Percentiles rank a stretch among this genome's conserved stretches.
Conservation (phyloP, 1,140 invertebrate species). For the Helicorthomorpha holstii region DNA sequence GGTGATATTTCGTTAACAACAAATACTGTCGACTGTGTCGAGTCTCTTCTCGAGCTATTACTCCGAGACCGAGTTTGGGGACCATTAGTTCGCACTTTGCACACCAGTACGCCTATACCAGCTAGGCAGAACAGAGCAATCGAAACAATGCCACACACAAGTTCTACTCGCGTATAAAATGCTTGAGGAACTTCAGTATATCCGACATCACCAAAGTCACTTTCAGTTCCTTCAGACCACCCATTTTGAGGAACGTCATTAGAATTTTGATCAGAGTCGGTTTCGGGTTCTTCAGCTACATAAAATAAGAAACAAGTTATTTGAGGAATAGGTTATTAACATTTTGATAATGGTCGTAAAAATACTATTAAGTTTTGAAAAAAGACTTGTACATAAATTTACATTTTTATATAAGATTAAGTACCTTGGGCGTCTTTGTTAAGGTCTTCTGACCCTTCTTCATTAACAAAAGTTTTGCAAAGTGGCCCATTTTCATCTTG, state of each 20-base stretch:
- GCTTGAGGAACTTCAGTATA: not conserved
- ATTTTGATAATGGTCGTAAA: too few relatives aligned
- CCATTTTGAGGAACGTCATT: not conserved
- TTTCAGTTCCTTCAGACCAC: not conserved
- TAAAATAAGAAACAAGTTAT: too few relatives aligned
- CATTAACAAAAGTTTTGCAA: not conserved
- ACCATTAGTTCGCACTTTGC: not conserved
- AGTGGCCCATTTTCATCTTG: not conserved
- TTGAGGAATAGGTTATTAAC: too few relatives aligned
- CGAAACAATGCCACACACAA: not conserved
- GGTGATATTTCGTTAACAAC: not conserved
- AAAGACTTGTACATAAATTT: too few relatives aligned
- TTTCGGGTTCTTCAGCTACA: too few relatives aligned
- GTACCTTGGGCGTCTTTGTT: too few relatives aligned
- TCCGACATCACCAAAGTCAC: not conserved
- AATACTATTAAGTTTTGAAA: too few relatives aligned
- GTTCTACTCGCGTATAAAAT: not conserved
- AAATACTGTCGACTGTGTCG: not conserved
- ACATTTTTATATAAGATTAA: too few relatives aligned
- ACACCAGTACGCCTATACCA: not conserved
- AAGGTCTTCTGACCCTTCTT: too few relatives aligned
- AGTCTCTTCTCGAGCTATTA: not conserved
- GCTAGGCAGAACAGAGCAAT: not conserved
- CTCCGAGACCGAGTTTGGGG: not conserved
- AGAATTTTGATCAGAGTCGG: too few relatives aligned